Conservation (phyloP, 2,888 invertebrate genomes). For the Gonocerus acuteangulatus region DNA sequence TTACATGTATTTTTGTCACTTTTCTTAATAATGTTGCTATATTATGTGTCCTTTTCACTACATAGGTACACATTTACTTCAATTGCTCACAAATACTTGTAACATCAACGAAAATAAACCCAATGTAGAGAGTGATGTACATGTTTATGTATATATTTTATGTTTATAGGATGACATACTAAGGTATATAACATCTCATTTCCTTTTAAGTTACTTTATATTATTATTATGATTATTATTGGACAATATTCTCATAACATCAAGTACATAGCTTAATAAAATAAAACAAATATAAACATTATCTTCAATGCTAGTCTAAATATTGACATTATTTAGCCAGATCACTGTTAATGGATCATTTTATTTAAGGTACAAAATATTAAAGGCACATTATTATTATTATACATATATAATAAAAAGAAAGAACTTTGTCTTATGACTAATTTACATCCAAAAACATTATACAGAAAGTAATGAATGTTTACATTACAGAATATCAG, state of each 20-base stretch:
- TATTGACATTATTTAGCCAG: too few relatives aligned
- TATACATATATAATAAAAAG: not conserved
- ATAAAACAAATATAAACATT: too few relatives aligned
- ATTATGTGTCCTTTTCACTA: conserved; percentile 16
- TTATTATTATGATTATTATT: too few relatives aligned
- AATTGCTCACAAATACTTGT: conserved; percentile 20
- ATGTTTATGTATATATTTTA: not conserved
- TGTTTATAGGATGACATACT: too few relatives aligned
- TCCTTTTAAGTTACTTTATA: too few relatives aligned
- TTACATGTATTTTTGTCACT: conserved; percentile 22
- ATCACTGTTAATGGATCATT: too few relatives aligned
- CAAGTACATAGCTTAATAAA: too few relatives aligned
- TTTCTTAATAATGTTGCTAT: conserved; percentile 16
- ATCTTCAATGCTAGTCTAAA: too few relatives aligned
- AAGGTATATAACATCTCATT: too few relatives aligned
- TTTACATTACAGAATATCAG: conserved; percentile 12
- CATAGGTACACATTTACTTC: conserved; percentile 16
- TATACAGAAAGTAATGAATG: conserved; percentile 5
- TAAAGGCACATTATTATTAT: conserved; percentile 11
- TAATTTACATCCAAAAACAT: not conserved
- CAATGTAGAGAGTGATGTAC: conserved; percentile 19
- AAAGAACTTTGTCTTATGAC: not conserved
- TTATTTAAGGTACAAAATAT: too few relatives aligned
- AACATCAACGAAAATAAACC: conserved; percentile 23
- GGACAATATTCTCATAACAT: too few relatives aligned